Conservation (phyloP, 2,888 invertebrate genomes). For the Cheilosia vernalis region DNA sequence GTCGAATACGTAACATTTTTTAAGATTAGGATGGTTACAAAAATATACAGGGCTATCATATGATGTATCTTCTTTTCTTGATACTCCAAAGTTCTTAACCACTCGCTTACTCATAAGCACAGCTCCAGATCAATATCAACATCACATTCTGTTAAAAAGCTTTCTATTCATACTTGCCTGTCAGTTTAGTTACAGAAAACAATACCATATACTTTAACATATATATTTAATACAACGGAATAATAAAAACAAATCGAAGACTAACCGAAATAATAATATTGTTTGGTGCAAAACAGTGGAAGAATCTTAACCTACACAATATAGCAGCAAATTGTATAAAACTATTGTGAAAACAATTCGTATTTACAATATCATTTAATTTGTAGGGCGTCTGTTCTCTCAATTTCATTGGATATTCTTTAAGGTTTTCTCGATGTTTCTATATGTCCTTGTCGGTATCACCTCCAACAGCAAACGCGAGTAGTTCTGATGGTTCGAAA, state of each 20-base stretch:
- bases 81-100: no score
- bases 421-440: conserved; percentile 93
- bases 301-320: conserved; percentile 36
- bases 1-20: not conserved
- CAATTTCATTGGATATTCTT: conserved; percentile 78
- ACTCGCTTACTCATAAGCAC: no score
- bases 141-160: no score
- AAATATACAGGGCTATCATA: no score
- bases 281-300: conserved; percentile 39
- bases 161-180: not conserved
- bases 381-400: not conserved
- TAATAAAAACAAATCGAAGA: conserved; percentile 15
- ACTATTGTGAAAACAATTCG: conserved; percentile 6
- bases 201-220: conserved; percentile 19
- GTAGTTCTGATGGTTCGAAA: conserved; percentile 90
- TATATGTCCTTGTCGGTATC: conserved; percentile 90
- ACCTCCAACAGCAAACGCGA: conserved; percentile 90
- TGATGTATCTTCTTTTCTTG: no score
- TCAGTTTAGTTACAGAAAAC: not conserved
- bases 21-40: no score
- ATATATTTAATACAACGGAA: conserved; percentile 37
- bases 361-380: conserved; percentile 47
- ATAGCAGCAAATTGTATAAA: conserved; percentile 10
- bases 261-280: not conserved
- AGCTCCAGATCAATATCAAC: no score